phyloP scores from a whole-genome alignment of 2,113 vertebrate genomes.

The Megaleporinus macrocephalus region DNA sequence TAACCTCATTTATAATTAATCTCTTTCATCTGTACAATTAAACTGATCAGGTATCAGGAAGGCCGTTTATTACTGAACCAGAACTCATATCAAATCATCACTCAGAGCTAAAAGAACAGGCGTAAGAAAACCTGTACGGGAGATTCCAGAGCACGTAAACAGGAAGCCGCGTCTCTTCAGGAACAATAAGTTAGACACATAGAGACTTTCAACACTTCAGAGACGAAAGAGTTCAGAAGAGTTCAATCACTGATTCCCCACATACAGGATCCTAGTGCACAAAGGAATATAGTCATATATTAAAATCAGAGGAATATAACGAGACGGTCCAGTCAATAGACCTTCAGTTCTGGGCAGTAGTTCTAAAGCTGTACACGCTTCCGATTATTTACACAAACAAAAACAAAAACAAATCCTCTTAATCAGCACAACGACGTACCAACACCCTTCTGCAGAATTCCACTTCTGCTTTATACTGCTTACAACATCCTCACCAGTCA shows the following conservation, averaged over 20 bases:
- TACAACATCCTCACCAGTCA: background rate
- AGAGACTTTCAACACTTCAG: background rate
- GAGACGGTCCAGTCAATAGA: conserved; percentile 37
- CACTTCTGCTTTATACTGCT: background rate
- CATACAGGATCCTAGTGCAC: conserved; percentile 44
- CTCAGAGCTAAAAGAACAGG: background rate
- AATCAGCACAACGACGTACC: conserved; percentile 5
- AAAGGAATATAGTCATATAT: conserved; percentile 41
- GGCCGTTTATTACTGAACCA: background rate
- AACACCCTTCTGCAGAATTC: conserved; percentile 15
- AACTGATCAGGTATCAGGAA: too few species aligned
- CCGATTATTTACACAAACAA: conserved; percentile 29
- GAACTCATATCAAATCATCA: background rate
- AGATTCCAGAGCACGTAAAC: too few species aligned
- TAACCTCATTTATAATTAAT: background rate
- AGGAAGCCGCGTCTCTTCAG: too few species aligned
- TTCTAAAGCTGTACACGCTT: conserved; percentile 28
- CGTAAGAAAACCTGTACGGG: background rate
- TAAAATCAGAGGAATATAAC: conserved; percentile 43
- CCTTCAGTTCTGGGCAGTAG: conserved; percentile 42
- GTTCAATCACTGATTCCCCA: conserved; percentile 21
- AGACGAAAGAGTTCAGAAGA: conserved; percentile 5
- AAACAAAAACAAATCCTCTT: background rate
- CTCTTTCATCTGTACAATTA: background rate
- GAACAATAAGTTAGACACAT: conserved; percentile 37